phyloP scores from a whole-genome alignment of 2,113 vertebrate genomes.

The Notothenia rossii region DNA sequence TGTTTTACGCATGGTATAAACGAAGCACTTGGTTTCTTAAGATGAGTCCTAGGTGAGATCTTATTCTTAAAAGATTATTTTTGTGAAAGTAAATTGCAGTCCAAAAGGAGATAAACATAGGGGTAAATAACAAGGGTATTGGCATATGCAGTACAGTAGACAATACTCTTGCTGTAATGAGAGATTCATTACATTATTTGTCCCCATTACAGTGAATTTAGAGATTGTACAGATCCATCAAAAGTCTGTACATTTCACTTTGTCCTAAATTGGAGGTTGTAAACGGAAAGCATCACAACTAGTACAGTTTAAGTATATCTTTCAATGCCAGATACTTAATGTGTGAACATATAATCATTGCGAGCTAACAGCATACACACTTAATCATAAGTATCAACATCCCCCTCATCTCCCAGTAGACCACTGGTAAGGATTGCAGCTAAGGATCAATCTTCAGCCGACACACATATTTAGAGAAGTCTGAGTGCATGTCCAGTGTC shows the following conservation, averaged over 20 bases:
- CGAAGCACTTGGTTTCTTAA: neutral
- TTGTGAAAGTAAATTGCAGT: neutral
- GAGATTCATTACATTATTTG: neutral
- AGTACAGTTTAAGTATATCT: neutral
- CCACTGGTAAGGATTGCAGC: constrained; percentile 35
- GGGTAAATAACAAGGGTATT: neutral
- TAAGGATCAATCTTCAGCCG: constrained; percentile 38
- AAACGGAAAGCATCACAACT: neutral
- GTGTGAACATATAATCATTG: neutral
- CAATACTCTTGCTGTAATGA: too few relatives aligned
- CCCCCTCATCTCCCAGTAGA: neutral
- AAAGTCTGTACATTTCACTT: neutral
- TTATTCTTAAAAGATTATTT: constrained; percentile 1
- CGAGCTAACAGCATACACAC: constrained; percentile 4
- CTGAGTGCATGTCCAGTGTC: constrained; percentile 1
- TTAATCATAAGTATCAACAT: constrained; percentile 10
- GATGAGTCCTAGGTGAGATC: neutral
- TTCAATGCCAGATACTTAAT: constrained; percentile 11
- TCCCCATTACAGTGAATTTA: too few relatives aligned
- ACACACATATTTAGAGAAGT: constrained; percentile 17
- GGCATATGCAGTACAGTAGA: neutral
- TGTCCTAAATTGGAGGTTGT: neutral
- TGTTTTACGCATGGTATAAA: constrained; percentile 21
- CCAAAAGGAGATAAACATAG: constrained; percentile 3
- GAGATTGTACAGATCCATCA: neutral